These are phyloP conservation scores for Iselma pallidipennis DNA, from an alignment of 2,888 invertebrate species.

Conservation along the genomic window DNA sequence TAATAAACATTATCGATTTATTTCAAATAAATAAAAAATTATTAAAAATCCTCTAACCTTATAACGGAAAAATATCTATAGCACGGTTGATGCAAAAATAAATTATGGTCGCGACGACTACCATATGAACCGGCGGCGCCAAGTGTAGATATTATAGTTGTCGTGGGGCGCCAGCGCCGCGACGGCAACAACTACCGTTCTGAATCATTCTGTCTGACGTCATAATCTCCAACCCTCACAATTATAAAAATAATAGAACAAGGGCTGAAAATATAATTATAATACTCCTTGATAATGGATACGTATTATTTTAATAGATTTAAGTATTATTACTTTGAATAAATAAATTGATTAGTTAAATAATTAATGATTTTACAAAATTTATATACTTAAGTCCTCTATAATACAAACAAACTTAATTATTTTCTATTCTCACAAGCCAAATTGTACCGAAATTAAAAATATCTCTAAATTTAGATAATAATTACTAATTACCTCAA, in stretches of 20 bases:
- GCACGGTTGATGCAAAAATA: neutral
- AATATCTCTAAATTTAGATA: too few relatives aligned
- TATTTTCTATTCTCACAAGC: too few relatives aligned
- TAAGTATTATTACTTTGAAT: too few relatives aligned
- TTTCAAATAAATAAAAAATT: too few relatives aligned
- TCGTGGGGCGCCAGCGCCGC: constrained; percentile 1
- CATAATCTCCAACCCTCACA: neutral
- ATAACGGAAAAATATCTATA: neutral
- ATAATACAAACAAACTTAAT: too few relatives aligned
- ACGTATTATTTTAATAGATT: too few relatives aligned
- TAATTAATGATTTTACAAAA: neutral
- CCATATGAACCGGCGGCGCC: neutral
- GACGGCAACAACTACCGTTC: neutral
- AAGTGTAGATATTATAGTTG: neutral
- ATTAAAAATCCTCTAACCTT: too few relatives aligned
- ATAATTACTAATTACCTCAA: too few relatives aligned
- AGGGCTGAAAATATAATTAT: neutral
- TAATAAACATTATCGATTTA: too few relatives aligned
- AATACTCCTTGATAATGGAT: too few relatives aligned
- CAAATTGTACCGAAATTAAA: too few relatives aligned
- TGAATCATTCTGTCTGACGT: neutral
- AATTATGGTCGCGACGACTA: neutral
- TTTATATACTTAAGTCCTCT: too few relatives aligned
- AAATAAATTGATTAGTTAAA: neutral
- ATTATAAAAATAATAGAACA: neutral